phyloP scores from a whole-genome alignment of 2,797 vertebrate species.

The Chromobotia macracanthus region DNA sequence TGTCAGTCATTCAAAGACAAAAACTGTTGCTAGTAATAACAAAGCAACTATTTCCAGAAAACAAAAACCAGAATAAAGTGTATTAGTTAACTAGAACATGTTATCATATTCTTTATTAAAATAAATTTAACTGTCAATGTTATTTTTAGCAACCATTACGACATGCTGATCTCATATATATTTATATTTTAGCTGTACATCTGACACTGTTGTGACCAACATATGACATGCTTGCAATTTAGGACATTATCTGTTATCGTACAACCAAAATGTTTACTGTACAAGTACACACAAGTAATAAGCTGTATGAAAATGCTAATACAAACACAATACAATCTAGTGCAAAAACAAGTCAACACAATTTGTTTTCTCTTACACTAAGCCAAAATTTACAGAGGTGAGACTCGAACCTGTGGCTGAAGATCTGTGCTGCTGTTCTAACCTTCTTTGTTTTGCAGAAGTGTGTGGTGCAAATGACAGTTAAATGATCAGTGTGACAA shows the following conservation, averaged over 20 bases:
- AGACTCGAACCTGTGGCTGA: neutral
- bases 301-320: neutral
- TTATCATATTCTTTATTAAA: too few species aligned
- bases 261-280: neutral
- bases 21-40: neutral
- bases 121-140: too few species aligned
- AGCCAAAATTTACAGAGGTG: neutral
- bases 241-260: neutral
- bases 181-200: neutral
- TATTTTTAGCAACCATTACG: too few species aligned
- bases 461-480: neutral
- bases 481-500: neutral
- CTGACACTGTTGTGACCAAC: neutral
- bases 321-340: neutral
- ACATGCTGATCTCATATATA: neutral
- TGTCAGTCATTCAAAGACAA: neutral
- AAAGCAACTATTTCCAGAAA: too few species aligned
- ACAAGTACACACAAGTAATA: neutral
- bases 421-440: neutral
- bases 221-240: neutral
- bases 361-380: neutral
- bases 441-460: too few species aligned
- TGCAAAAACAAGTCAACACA: neutral
- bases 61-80: too few species aligned
- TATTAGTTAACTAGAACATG: too few species aligned